Evolutionary conservation across 2,888 invertebrate species (phyloP).

Genomic region (Chymomyza amoena): DNA sequence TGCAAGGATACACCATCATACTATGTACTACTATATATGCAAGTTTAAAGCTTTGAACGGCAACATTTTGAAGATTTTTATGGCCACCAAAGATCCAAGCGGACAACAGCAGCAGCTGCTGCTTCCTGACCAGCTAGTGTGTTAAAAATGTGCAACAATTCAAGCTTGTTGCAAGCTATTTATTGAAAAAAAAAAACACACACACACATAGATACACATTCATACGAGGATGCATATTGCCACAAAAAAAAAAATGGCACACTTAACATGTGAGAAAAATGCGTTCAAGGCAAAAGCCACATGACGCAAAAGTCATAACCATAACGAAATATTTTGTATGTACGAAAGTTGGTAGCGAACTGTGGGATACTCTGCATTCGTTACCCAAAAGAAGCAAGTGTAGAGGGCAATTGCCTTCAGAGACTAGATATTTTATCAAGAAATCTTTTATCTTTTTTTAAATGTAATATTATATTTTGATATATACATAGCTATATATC

Average conservation of each 20-base stretch:
- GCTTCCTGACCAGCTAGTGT: not conserved
- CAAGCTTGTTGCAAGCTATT: slow-evolving; percentile 31
- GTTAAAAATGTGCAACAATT: not conserved
- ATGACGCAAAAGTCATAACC: slow-evolving; percentile 14
- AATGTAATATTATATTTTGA: too few relatives aligned
- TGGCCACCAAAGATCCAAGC: slow-evolving; percentile 30
- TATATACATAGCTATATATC: too few relatives aligned
- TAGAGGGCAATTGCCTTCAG: too few relatives aligned
- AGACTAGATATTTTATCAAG: too few relatives aligned
- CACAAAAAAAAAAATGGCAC: not conserved
- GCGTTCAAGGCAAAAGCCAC: slow-evolving; percentile 55
- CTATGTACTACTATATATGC: not conserved
- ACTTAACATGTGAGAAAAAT: slow-evolving; percentile 43
- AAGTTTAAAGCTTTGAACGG: not conserved
- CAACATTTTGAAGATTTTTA: slow-evolving; percentile 63
- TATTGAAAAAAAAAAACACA: slow-evolving; percentile 45
- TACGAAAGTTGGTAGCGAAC: not conserved
- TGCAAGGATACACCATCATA: not conserved
- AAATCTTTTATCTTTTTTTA: too few relatives aligned
- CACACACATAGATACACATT: not conserved
- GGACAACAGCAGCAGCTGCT: slow-evolving; percentile 1
- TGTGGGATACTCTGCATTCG: too few relatives aligned
- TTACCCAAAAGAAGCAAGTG: too few relatives aligned
- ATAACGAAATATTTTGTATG: not conserved
- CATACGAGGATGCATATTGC: not conserved